phyloP scores from a whole-genome alignment of 2,113 vertebrate species.

The Forbesichthys agassizii region DNA sequence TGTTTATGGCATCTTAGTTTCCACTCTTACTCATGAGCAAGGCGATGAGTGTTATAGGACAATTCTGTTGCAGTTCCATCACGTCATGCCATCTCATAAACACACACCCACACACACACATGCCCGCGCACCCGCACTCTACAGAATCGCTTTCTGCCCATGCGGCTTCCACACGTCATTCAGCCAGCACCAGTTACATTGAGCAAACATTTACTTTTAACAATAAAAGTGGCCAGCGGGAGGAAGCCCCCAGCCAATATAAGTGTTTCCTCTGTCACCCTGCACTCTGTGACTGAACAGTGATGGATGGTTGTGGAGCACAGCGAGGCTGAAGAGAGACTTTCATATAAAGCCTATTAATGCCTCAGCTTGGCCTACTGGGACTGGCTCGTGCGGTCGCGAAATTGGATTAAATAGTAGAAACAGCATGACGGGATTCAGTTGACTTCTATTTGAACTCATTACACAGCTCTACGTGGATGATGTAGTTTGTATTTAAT shows the following conservation, averaged over 20 bases:
- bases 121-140: neutral
- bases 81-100: neutral
- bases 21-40: neutral
- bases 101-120: neutral
- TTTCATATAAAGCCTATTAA: conserved; percentile 17
- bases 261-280: conserved; percentile 16
- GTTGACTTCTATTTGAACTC: neutral
- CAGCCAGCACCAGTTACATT: conserved; percentile 14
- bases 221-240: conserved; percentile 6
- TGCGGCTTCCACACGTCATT: conserved; percentile 2
- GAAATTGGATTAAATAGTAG: conserved; percentile 2
- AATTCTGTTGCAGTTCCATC: neutral
- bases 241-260: conserved; percentile 16
- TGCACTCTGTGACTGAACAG: conserved; percentile 18
- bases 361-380: conserved; percentile 22
- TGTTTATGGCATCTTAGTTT: neutral
- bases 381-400: conserved; percentile 20
- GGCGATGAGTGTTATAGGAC: neutral
- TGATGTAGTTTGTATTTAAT: neutral
- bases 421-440: neutral
- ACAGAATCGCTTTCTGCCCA: neutral
- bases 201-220: conserved; percentile 30
- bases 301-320: conserved; percentile 31
- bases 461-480: neutral
- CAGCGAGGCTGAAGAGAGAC: neutral